Evolutionary conservation across 2,888 invertebrate genomes (phyloP), one percentile per base, ranked within the genome.

Genomic region (Brachyopa scutellaris): DNA sequence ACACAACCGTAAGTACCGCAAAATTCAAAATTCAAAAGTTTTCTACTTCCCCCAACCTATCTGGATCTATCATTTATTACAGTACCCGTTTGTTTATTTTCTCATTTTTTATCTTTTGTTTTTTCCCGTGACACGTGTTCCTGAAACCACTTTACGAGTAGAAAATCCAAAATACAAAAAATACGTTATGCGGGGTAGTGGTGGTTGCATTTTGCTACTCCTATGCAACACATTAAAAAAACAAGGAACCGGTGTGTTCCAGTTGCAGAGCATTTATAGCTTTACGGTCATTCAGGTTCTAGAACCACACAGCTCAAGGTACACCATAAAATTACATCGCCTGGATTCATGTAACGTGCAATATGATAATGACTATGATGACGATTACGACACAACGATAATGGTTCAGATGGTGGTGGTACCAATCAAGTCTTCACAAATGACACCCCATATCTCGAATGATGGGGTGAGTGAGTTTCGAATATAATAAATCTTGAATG

Each of bases 321-420:
- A 53, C 21, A 74, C 67, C 80, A 80, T 76, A 57, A 76, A 80
- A 80, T 76, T 69, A 62, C 80, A 80, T 73, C 59, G 62, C 6
- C 4, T 33, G 40, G 40, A 62, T 72, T 59, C 79, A 26, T 64
- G 74, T 80, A 76, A 76, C 69, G 69, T 64, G 61, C 45, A 55
- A 49, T 74, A 80, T 76, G 76, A 80, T 80, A 76, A 76, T 80
- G 69, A 62, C 67, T 80, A 45, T 13, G 74, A 74, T 69, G 64
- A 79, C 59, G 66, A 59, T 62, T 40, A 67, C 38, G 29, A 47
- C 13, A n/a, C n/a, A 23, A 38, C 26, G 62, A 57, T 57, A 55
- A 59, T 49, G 53, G 47, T 66, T 29, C 40, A 40, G 47, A 33
- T 21, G 23, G 53, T 55, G 72, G 57, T 66, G 40, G 59, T 72